Evolutionary conservation across 2,797 vertebrate species (phyloP).

Genomic region (Galago senegalensis): DNA sequence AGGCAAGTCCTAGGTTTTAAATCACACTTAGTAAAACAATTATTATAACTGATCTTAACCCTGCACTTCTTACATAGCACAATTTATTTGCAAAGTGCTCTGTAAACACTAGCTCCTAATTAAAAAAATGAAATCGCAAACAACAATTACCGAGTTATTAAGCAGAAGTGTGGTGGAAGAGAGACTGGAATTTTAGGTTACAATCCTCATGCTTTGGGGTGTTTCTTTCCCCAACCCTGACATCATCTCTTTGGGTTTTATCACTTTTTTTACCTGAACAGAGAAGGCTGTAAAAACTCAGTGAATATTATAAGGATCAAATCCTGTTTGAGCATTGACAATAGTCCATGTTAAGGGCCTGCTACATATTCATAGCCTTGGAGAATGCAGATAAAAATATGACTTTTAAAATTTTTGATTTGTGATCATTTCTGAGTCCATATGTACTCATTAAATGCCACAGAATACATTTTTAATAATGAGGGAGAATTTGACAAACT

Average conservation of each 20-base stretch:
- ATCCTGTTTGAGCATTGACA: slow-evolving; percentile 71
- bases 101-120: slow-evolving; percentile 15
- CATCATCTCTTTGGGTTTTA: slow-evolving; percentile 3
- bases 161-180: not conserved
- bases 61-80: not conserved
- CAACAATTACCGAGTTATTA: slow-evolving; percentile 50
- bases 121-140: slow-evolving; percentile 41
- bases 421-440: slow-evolving; percentile 85
- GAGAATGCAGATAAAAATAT: slow-evolving; percentile 79
- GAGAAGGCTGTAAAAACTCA: slow-evolving; percentile 2
- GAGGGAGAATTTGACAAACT: slow-evolving; percentile 82
- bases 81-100: slow-evolving; percentile 53
- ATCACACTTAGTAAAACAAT: slow-evolving; percentile 43
- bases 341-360: slow-evolving; percentile 66
- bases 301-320: slow-evolving; percentile 42
- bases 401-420: slow-evolving; percentile 84
- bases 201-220: not conserved
- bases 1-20: slow-evolving; percentile 5
- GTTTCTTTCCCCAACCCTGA: not conserved
- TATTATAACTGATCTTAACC: slow-evolving; percentile 10
- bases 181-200: not conserved
- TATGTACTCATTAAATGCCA: slow-evolving; percentile 86
- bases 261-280: slow-evolving; percentile 44
- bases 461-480: slow-evolving; percentile 86
- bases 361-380: slow-evolving; percentile 82